Evolutionary conservation across 1,140 invertebrate genomes (phyloP), one percentile per base, ranked within the genome.

Genomic region (Zaprionus gabonicus): DNA sequence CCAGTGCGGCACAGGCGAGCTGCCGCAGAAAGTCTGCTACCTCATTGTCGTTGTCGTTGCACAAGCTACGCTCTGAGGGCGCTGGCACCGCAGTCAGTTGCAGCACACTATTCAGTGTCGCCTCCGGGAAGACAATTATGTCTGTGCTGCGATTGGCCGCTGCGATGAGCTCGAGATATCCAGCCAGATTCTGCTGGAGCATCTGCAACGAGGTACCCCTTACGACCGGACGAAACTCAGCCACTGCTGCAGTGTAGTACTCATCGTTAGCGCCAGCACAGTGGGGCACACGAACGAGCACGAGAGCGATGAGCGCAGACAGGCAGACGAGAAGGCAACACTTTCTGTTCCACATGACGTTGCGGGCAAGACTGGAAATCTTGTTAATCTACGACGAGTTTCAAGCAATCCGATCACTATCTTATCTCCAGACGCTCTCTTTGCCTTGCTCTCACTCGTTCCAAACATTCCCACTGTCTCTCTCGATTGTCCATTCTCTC

Each of bases 41-140:
- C 0, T 59, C 57, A 20, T 20, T 20, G 20, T 20, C 23, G 9
- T 57, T 27, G 9, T 57, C 23, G 4, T 44, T 34, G 31, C 83
- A 87, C 17, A 87, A 23, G 7, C 71, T 84, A 0, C 20, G 64
- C 1, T 70, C 10, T 4, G 75, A 77, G 9, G 46, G 27, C 9
- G 56, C 58, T 3, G 91, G 88, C 51, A 93, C 92, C 12, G 76
- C 74, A 0, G 82, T 88, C 28, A 91, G 25, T 13, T 91, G 71
- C 31, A 91, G 41, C 17, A 64, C 58, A 28, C 64, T 92, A 10
- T 94, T 94, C 1, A 95, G 73, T 0, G 94, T 94, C 65, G 93
- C 88, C 93, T 98, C 97, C 0, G 97, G 97, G 85, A 98, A 98
- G 7, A 98, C 96, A 1, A 98, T 93, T 4, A 98, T 97, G 70